Base-by-base conservation (phyloP, 1,140 invertebrate species). In the Drosophila kohkoa region DNA sequence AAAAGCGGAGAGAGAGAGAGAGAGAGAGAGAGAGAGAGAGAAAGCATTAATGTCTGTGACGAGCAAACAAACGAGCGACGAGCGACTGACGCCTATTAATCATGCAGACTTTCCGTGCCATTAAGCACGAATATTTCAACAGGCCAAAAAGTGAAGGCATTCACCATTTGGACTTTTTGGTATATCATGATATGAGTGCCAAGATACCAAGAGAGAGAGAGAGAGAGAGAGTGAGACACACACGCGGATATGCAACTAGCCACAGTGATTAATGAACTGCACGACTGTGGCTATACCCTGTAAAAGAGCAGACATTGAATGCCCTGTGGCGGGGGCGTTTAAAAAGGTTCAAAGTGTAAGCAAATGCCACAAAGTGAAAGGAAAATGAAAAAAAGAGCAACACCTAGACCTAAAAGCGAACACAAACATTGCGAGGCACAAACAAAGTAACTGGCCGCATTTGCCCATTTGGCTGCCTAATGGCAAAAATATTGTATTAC, bases 401-500 rank as follows among this genome's bases (percentile, higher is more conserved):
- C 51, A 63, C 57, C 58, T 52, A 51, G 41, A 51, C n/a, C 13
- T 5, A 55, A 55, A 55, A 49, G 8, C 20, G 57, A 72, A 66
- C 46, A 62, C 76, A 83, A 83, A 82, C 81, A 82, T 72, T 78
- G 80, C 67, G 63, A 67, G 67, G 76, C 80, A 25, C 20, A 88
- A 82, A 81, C 81, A 83, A 73, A 79, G 65, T 78, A 71, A 77
- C 66, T 68, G 77, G 69, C 78, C 67, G 60, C 67, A 80, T 49
- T 81, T 81, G 78, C 48, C 81, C 80, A 82, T 83, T 82, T 82
- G 80, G 54, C 67, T 69, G 82, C 75, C 81, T 89, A 89, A 89
- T 89, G 85, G 85, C 72, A 58, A 89, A 89, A 89, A 89, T 89
- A 89, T 88, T 89, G 83, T 88, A 88, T 88, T 88, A 88, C 83